Base-by-base conservation (phyloP, 1,140 invertebrate species). In the Drosophila pectinifera region DNA sequence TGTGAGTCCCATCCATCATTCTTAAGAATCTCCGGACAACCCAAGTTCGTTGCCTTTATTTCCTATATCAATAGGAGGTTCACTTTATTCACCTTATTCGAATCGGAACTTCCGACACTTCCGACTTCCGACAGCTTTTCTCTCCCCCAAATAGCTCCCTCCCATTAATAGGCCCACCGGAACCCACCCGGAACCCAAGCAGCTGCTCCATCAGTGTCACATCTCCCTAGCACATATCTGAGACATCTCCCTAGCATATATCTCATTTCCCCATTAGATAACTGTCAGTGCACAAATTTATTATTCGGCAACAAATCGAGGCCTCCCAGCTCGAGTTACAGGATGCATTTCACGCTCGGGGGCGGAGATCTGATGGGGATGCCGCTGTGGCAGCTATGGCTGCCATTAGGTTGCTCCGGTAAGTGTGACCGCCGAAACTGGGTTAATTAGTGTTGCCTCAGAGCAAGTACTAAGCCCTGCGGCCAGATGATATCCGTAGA, bases 381-480 rank as follows among this genome's bases (percentile, higher is more conserved):
- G 1, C 16, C 14, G 31, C 42, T 31, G 1, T 54, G n/a, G n/a
- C n/a, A n/a, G n/a, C 48, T 36, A 34, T 43, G 38, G 5, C 0
- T 41, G 20, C 28, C 51, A 39, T 57, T 69, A 69, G 38, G 28
- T 11, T 45, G 69, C 31, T 70, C 34, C 31, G 38, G 43, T 34
- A 43, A 41, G 36, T 63, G 24, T 64, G 36, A 75, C 42, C 59
- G 39, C 43, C 62, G 68, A 78, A 81, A 49, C 64, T 70, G 74
- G 82, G 82, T 81, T 85, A 85, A 85, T 85, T 86, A 80, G 56
- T 38, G 46, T 59, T 79, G 46, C 56, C 43, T 46, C 54, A 69
- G 38, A 74, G 54, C 80, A 78, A 69, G 63, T 78, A 73, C 55
- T 67, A 75, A 48, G 34, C 54, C 56, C 42, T 43, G 38, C 48